Evolutionary conservation across 2,797 vertebrate genomes (phyloP), one percentile per base, ranked within the genome.

Genomic region (Phrynocephalus guinanensis): DNA sequence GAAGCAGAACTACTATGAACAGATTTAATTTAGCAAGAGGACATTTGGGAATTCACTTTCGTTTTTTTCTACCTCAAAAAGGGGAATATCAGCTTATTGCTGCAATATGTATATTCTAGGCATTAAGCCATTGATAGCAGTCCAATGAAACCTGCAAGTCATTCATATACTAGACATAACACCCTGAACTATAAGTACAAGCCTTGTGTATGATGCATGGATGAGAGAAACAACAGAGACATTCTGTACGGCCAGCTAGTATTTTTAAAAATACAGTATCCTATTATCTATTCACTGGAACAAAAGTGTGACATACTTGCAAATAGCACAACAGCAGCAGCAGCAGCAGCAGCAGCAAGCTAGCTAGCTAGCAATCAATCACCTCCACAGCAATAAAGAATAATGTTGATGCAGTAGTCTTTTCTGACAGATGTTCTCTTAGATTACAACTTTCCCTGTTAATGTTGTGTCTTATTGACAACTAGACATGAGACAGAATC

Each of bases 171-270:
- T 18, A 80, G 82, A 83, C 67, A 88, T 78, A 85, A 95, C 79
- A 91, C 5, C 6, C 26, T 20, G 90, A 92, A 0, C 24, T 90
- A 88, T 78, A 77, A 38, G 28, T 72, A 88, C 0, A 13, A 63
- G 94, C 28, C 30, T 84, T 92, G 38, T 56, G 87, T 88, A 76
- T 83, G 26, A 30, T 84, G 50, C 76, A 90, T 92, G 86, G 82
- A 79, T 84, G 90, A 86, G 92, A 90, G 70, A 70, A 93, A 93
- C 89, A 92, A 91, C 66, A 92, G 38, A 89, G 82, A 67, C 71
- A 89, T 87, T 93, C 92, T 79, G 72, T 84, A 93, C 90, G 76
- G 88, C 87, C 84, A 82, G 67, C 52, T 84, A 88, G 81, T 90
- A 63, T 63, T 63, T 94, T 93, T 44, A 91, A 93, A 77, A 82